These are phyloP conservation scores for Cyanoramphus novaezelandiae DNA, from an alignment of 2,113 vertebrate genomes.

Conservation along the genomic window DNA sequence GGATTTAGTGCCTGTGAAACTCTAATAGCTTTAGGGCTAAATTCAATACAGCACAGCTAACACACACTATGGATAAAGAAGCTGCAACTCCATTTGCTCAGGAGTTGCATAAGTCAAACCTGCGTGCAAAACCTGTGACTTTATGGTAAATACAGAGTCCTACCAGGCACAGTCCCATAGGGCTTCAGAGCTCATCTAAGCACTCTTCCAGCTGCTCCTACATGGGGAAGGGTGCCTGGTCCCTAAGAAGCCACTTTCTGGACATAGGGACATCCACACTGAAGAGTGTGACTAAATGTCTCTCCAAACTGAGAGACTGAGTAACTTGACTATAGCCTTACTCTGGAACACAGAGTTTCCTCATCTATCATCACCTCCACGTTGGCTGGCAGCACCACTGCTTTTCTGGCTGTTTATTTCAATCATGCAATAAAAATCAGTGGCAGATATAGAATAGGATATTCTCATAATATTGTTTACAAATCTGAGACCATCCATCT, in stretches of 20 bases:
- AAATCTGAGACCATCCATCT: background rate
- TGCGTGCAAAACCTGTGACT: background rate
- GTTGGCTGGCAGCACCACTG: background rate
- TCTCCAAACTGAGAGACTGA: background rate
- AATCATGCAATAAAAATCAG: background rate
- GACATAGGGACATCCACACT: background rate
- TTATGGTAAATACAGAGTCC: background rate
- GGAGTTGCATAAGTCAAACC: background rate
- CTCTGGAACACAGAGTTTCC: background rate
- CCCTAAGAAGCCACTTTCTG: background rate
- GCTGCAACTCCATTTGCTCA: background rate
- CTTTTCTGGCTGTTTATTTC: background rate
- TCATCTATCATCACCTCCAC: background rate
- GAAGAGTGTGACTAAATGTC: background rate
- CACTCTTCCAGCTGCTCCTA: background rate
- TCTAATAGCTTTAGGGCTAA: slow-evolving; percentile 8
- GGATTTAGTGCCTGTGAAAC: slow-evolving; percentile 46
- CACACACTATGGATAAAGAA: background rate
- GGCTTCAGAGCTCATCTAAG: background rate
- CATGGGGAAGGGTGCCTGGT: background rate
- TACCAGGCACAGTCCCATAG: background rate
- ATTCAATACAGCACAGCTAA: slow-evolving; percentile 1
- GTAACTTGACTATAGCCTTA: background rate
- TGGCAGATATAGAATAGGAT: background rate
- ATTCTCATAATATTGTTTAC: background rate